Evolutionary conservation across 1,140 invertebrate species (phyloP).

Genomic region (Pseudomyrmex sp.): DNA sequence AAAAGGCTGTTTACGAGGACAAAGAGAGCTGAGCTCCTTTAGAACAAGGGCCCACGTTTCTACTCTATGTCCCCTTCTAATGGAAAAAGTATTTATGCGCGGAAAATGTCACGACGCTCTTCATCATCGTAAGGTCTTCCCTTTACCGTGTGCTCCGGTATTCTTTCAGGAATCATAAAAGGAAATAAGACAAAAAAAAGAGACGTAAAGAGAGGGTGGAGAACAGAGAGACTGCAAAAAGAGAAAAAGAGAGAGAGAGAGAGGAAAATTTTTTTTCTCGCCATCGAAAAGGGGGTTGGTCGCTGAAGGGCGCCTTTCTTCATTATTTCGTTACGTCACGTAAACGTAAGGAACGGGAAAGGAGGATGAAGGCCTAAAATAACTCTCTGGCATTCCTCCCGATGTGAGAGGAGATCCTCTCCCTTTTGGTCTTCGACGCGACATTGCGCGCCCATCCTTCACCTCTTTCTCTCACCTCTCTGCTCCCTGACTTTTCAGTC

Average conservation of each 20-base stretch:
- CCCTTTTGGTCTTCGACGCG: slow-evolving; percentile 48
- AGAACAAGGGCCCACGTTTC: slow-evolving; percentile 54
- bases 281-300: slow-evolving; percentile 26
- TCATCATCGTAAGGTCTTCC: slow-evolving; percentile 57
- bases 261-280: slow-evolving; percentile 25
- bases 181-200: neutral
- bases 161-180: slow-evolving; percentile 47
- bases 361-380: slow-evolving; percentile 74
- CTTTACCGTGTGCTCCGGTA: slow-evolving; percentile 23
- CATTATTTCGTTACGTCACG: slow-evolving; percentile 77
- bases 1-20: slow-evolving; percentile 47
- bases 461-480: slow-evolving; percentile 37
- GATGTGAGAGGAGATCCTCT: slow-evolving; percentile 57
- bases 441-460: slow-evolving; percentile 66
- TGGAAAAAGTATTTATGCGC: slow-evolving; percentile 59
- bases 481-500: slow-evolving; percentile 13
- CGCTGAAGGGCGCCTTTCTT: slow-evolving; percentile 60
- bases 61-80: slow-evolving; percentile 51
- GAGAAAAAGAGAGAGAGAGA: neutral
- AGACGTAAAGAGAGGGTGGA: neutral
- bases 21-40: slow-evolving; percentile 35
- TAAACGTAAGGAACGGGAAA: slow-evolving; percentile 66
- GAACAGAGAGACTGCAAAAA: neutral
- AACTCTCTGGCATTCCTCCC: slow-evolving; percentile 77
- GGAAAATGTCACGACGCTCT: slow-evolving; percentile 46